Evolutionary conservation across 2,113 vertebrate genomes (phyloP).

Genomic region (Xenopus borealis): DNA sequence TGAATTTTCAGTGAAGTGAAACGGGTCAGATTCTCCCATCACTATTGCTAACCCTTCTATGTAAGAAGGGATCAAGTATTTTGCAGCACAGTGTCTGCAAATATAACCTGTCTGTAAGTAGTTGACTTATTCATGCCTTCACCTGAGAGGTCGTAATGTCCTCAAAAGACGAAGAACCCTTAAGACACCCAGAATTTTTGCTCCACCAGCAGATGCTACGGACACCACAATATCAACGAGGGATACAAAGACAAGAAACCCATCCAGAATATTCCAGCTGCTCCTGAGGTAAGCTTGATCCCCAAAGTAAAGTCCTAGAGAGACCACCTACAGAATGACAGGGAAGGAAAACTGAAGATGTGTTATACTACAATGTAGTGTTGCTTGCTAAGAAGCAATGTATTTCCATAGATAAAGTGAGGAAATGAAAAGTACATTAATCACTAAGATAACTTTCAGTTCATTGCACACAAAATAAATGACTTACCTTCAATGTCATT

Average conservation of each 20-base stretch:
- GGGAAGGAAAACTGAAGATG: too few relatives aligned
- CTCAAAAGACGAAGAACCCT: constrained; percentile 87
- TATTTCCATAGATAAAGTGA: neutral
- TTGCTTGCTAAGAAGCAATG: neutral
- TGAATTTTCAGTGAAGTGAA: too few relatives aligned
- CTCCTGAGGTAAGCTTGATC: constrained; percentile 92
- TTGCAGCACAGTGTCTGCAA: neutral
- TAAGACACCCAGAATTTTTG: constrained; percentile 93
- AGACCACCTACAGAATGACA: constrained; percentile 78
- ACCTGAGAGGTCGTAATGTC: constrained; percentile 94
- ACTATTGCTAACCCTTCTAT: constrained; percentile 32
- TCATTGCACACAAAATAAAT: neutral
- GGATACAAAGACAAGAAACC: constrained; percentile 96
- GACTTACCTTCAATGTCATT: constrained; percentile 91
- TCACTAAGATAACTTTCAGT: too few relatives aligned
- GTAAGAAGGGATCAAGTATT: constrained; percentile 30
- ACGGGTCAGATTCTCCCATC: too few relatives aligned
- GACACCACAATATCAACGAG: constrained; percentile 96
- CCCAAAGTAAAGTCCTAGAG: constrained; percentile 89
- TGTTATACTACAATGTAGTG: neutral
- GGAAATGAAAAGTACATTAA: neutral
- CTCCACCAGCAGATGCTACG: constrained; percentile 87
- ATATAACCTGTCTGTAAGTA: neutral
- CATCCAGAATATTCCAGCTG: constrained; percentile 95
- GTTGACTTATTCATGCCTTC: constrained; percentile 15